Conservation (phyloP, 2,797 vertebrate species). For the Sebastes melanostomus region DNA sequence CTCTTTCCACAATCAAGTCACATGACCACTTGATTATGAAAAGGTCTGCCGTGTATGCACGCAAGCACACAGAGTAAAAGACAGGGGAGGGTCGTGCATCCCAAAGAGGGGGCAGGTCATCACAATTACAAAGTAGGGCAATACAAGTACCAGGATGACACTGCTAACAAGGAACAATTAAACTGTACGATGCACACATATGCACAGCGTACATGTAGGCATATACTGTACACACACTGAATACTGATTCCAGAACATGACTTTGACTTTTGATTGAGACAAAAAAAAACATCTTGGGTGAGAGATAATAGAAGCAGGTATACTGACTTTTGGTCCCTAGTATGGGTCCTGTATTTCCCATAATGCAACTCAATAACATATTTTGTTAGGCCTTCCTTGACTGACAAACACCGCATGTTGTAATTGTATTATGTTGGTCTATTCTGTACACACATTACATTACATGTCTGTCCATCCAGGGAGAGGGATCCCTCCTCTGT, state of each 20-base stretch:
- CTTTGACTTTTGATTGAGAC: background rate
- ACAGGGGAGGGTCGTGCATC: constrained; percentile 38
- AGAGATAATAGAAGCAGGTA: background rate
- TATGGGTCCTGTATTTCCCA: background rate
- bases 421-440: background rate
- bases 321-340: background rate
- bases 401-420: background rate
- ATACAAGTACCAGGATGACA: constrained; percentile 36
- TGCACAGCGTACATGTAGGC: background rate
- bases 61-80: constrained; percentile 1
- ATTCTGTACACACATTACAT: background rate
- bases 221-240: background rate
- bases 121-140: constrained; percentile 57
- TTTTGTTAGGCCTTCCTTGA: background rate
- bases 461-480: background rate
- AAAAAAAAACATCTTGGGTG: background rate
- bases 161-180: constrained; percentile 29
- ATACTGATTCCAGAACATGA: background rate
- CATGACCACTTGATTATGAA: constrained; percentile 54
- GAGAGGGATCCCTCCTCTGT: background rate
- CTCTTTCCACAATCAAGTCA: constrained; percentile 46
- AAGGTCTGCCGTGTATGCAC: constrained; percentile 27
- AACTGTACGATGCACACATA: background rate
- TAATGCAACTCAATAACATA: background rate
- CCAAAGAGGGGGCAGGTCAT: constrained; percentile 49